Evolutionary conservation across 2,797 vertebrate species (phyloP).

Genomic region (Pitangus sulphuratus): DNA sequence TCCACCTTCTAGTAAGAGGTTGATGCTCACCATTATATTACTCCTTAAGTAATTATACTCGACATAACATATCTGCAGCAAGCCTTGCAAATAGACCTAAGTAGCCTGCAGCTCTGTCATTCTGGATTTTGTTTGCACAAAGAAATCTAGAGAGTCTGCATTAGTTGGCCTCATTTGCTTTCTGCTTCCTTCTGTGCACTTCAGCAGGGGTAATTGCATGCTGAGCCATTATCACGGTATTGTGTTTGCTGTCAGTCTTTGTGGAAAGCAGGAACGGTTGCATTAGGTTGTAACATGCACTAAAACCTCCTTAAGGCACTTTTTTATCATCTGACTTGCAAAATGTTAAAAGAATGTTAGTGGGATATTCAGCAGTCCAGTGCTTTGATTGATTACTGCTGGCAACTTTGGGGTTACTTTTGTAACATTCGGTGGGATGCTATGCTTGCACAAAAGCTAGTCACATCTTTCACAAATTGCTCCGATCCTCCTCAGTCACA

Average conservation of each 20-base stretch:
- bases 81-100: constrained; percentile 19
- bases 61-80: neutral
- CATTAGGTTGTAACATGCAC: neutral
- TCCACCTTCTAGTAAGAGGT: neutral
- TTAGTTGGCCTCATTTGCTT: constrained; percentile 58
- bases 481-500: neutral
- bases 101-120: constrained; percentile 63
- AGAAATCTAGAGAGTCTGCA: constrained; percentile 11
- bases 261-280: constrained; percentile 33
- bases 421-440: neutral
- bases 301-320: neutral
- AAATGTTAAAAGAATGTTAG: neutral
- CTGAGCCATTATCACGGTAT: constrained; percentile 2
- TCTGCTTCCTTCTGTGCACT: constrained; percentile 50
- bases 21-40: neutral
- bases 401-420: neutral
- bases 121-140: constrained; percentile 59
- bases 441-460: neutral
- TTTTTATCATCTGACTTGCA: neutral
- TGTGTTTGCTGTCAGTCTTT: constrained; percentile 40
- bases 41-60: neutral
- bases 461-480: neutral
- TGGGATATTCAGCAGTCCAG: neutral
- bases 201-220: constrained; percentile 38
- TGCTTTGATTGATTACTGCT: neutral